Evolutionary conservation across 2,888 invertebrate genomes (phyloP).

Genomic region (Amphipyra berbera): DNA sequence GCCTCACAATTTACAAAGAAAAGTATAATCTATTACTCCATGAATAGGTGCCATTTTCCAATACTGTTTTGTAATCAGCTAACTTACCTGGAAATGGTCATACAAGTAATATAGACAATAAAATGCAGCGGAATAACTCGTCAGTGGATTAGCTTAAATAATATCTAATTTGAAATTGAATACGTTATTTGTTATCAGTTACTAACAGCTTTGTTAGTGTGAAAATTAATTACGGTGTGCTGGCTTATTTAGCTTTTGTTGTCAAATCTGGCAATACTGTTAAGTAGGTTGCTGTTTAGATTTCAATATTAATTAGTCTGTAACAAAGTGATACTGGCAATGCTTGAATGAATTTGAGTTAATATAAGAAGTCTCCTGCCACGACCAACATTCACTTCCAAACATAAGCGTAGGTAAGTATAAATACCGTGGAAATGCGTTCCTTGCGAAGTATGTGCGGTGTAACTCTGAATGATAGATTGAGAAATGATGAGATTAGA

Average conservation of each 20-base stretch:
- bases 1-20: constrained; percentile 14
- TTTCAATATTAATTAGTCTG: constrained; percentile 10
- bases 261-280: constrained; percentile 9
- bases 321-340: not conserved
- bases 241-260: constrained; percentile 27
- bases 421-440: too few relatives aligned
- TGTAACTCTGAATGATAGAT: too few relatives aligned
- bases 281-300: constrained; percentile 4
- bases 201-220: constrained; percentile 23
- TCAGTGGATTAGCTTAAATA: constrained; percentile 24
- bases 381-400: too few relatives aligned
- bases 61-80: constrained; percentile 35
- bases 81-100: constrained; percentile 9
- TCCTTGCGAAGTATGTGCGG: too few relatives aligned
- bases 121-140: constrained; percentile 14
- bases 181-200: constrained; percentile 35
- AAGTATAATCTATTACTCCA: constrained; percentile 60
- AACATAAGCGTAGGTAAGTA: too few relatives aligned
- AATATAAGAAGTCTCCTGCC: too few relatives aligned
- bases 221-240: constrained; percentile 32
- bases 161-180: constrained; percentile 26
- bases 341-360: too few relatives aligned
- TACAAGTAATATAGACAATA: constrained; percentile 5
- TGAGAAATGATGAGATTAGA: too few relatives aligned
- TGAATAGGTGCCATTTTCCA: constrained; percentile 63